A percentile compares a stretch with the other conserved stretches of the same genome.
Evolutionary conservation across 2,797 vertebrate species (phyloP).

Genomic region (Odontamblyopus lacepedii): DNA sequence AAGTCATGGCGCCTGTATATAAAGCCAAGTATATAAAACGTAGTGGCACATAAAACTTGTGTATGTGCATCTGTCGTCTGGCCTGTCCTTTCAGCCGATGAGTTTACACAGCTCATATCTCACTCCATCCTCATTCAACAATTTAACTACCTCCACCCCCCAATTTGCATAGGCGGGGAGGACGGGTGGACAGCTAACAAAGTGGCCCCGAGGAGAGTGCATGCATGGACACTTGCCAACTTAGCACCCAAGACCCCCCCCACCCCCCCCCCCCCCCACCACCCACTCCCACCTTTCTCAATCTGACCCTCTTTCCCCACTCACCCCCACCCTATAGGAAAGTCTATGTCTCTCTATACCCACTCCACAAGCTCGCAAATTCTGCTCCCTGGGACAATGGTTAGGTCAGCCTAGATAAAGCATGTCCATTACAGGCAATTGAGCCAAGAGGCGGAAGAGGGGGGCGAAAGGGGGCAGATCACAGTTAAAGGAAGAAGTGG

Average conservation of each 20-base stretch:
- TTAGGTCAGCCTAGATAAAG: conserved; percentile 84
- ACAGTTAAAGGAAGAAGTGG: conserved; percentile 32
- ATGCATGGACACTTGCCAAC: conserved; percentile 74
- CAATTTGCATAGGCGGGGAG: conserved; percentile 66
- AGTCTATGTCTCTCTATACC: conserved; percentile 63
- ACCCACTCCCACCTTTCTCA: conserved; percentile 3
- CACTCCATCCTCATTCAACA: conserved; percentile 55
- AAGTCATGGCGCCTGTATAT: not conserved
- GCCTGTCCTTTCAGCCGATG: conserved; percentile 33
- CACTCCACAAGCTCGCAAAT: conserved; percentile 84
- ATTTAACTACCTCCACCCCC: conserved; percentile 60
- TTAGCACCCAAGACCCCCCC: conserved; percentile 46
- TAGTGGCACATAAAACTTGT: conserved; percentile 4
- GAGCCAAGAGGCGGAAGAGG: conserved; percentile 49
- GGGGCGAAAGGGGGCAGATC: conserved; percentile 37
- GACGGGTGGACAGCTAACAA: conserved; percentile 52
- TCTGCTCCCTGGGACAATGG: conserved; percentile 79
- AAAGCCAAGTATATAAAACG: not conserved
- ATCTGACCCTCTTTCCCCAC: conserved; percentile 5
- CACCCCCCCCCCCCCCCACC: not conserved
- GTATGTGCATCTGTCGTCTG: not conserved
- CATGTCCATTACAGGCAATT: conserved; percentile 82
- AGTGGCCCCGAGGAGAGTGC: conserved; percentile 71
- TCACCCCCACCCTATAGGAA: conserved; percentile 22
- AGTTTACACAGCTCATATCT: conserved; percentile 61